Base-by-base conservation (phyloP, 2,797 vertebrate species). In the Trachurus trachurus region DNA sequence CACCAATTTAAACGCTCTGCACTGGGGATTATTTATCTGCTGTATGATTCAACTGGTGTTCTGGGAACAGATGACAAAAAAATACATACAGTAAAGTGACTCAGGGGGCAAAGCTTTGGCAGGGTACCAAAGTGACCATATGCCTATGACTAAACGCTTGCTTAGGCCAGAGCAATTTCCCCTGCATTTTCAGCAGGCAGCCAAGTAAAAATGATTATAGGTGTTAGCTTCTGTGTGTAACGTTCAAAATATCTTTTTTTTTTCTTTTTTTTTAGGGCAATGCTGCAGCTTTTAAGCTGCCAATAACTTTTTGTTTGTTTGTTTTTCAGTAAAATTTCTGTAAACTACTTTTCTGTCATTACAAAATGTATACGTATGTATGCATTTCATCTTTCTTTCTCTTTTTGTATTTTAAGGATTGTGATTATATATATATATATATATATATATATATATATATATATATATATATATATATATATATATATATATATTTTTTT, bases 11-110 rank as follows among this genome's bases (percentile, higher is more conserved):
- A 76, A 59, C 54, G 56, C 56, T 44, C 74, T 21, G 67, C 9
- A 2, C 74, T 54, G 69, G 66, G 57, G 83, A 79, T 90, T 82
- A 81, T 91, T 91, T 88, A 72, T 87, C 78, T 77, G 84, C 84
- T 3, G 74, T 81, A 82, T 94, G 92, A 94, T 92, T 93, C 90
- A 93, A 69, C 75, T 78, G 66, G 76, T 90, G 83, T 94, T 92
- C 89, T 88, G 91, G 90, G 93, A 94, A 93, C 34, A 64, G 74
- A 73, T 72, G 77, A 84, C 69, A 71, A 78, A 76, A 82, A 44
- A 44, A 15, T 85, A 84, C 87, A 87, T 93, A 93, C 89, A 87
- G 90, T 93, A 92, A 93, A 92, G 78, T 93, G 93, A 95, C 81
- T 95, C 94, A 94, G 78, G 78, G 77, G 71, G 22, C 69, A 71